Base-by-base conservation (phyloP, 2,888 invertebrate species). In the Rhorus exstirpatorius region DNA sequence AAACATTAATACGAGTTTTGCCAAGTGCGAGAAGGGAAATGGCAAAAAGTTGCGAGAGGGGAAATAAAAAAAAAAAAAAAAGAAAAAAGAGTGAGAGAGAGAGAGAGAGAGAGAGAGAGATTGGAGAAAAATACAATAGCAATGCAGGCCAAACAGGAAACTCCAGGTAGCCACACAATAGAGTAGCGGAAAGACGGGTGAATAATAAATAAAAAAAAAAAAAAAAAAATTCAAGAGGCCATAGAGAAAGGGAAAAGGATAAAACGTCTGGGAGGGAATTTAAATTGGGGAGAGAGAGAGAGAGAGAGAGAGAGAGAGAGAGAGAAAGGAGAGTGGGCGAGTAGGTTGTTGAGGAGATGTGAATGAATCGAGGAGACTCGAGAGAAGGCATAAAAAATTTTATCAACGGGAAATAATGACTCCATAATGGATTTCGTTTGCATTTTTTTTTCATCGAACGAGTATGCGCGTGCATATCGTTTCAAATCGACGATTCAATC, bases 161-260 rank as follows among this genome's bases (percentile, higher is more conserved):
- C 83, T 84, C 83, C 83, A 80, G 84, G 81, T 84, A 85, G 83
- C 78, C 84, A 60, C 75, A 84, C 85, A 86, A 84, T 85, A 84
- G 86, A 85, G 83, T 85, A 79, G 85, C 85, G 87, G 84, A 84
- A 85, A 83, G 84, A 85, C 84, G 84, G 83, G 81, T 83, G 84
- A 85, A 81, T 81, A 79, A 84, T 83, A 77, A 61, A 78, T 53
- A 85, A 84, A 84, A 84, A 83, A 75, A 70, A 72, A 53, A 70
- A 49, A 78, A 84, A 78, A 83, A 77, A 63, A 31, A 60, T 58
- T 41, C 75, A 74, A 77, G 77, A 71, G 80, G 60, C 38, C 41
- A 12, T 24, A 79, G 44, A 55, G 81, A 81, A 72, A 51, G 55
- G 46, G 38, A 35, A 58, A 65, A 60, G 17, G 49, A 75, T 38